Conservation (phyloP, 2,888 invertebrate species). For the Proisotoma minuta region DNA sequence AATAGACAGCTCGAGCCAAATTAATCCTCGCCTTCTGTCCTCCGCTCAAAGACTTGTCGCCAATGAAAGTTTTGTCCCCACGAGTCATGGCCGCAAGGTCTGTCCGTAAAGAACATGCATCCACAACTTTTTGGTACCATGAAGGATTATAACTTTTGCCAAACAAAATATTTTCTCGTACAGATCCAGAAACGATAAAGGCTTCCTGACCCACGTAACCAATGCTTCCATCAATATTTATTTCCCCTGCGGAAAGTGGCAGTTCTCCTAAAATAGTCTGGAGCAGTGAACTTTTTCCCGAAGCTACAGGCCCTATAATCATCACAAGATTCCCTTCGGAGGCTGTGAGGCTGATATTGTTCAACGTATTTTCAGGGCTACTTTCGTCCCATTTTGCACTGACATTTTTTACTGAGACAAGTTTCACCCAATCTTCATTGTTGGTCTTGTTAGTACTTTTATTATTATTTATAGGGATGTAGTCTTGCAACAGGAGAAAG, state of each 20-base stretch:
- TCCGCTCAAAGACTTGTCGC: slow-evolving; percentile 54
- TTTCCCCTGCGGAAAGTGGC: slow-evolving; percentile 59
- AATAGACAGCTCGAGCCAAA: slow-evolving; percentile 50
- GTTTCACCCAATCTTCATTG: slow-evolving; percentile 3
- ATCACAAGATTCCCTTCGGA: slow-evolving; percentile 59
- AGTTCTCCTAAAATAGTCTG: slow-evolving; percentile 70
- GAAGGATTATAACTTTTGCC: slow-evolving; percentile 25
- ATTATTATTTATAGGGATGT: background rate
- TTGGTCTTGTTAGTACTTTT: background rate
- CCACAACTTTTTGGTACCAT: slow-evolving; percentile 52
- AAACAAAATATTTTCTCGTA: slow-evolving; percentile 42
- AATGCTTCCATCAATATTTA: slow-evolving; percentile 60
- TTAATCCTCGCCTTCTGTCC: slow-evolving; percentile 57
- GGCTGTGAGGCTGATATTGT: slow-evolving; percentile 62
- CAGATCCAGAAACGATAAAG: slow-evolving; percentile 30
- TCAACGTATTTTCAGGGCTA: slow-evolving; percentile 57
- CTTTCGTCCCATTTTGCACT: slow-evolving; percentile 48
- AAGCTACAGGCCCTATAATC: slow-evolving; percentile 48
- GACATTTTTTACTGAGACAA: slow-evolving; percentile 28
- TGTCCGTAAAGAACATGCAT: slow-evolving; percentile 53
- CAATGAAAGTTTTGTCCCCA: slow-evolving; percentile 56
- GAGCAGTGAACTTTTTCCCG: slow-evolving; percentile 52
- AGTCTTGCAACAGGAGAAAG: slow-evolving; percentile 8
- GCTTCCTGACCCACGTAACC: slow-evolving; percentile 62
- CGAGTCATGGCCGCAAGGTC: slow-evolving; percentile 54